Evolutionary conservation across 2,113 vertebrate genomes (phyloP), one percentile per base, ranked within the genome.

Genomic region (Cichladusa arquata): DNA sequence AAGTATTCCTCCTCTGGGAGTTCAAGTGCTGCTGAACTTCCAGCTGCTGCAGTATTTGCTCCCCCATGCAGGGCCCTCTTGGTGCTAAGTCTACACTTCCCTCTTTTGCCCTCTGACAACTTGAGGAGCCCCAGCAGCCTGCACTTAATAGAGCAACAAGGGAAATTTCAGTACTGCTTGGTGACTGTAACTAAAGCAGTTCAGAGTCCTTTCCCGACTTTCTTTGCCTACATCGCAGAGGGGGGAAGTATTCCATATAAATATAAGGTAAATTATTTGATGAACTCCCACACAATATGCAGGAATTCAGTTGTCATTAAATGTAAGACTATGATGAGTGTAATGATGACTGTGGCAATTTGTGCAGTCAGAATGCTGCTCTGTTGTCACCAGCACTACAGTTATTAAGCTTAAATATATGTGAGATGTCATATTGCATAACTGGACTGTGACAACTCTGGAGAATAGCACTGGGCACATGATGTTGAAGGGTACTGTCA

Each of bases 71-170:
- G 25, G 73, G 18, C 25, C 8, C 25, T 26, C 34, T 22, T 70
- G 47, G 8, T 50, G 28, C 10, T 57, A 36, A 10, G 6, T 36
- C 29, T 20, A 2, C 1, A 1, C 3, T 42, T 81, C 26, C 2
- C 14, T 38, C 31, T 29, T 28, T 42, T 26, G 18, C 9, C 8
- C 4, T 69, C 76, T 33, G 51, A 22, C 45, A 80, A 7, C 13
- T 17, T 36, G 45, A 65, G 56, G 45, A 79, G 28, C 42, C 3
- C 2, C 28, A 31, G 77, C 26, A 60, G 31, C 31, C 54, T 61
- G 22, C 4, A 8, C 23, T 65, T 77, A 47, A 48, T 17, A 65
- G 13, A 88, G 22, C 42, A 86, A 24, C 17, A 31, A 26, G 60
- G 51, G 47, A 76, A 14, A 44, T 25, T 77, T 42, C 42, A 51